These are phyloP conservation scores for Coilia nasus DNA, from an alignment of 2,797 vertebrate species.

Conservation along the genomic window DNA sequence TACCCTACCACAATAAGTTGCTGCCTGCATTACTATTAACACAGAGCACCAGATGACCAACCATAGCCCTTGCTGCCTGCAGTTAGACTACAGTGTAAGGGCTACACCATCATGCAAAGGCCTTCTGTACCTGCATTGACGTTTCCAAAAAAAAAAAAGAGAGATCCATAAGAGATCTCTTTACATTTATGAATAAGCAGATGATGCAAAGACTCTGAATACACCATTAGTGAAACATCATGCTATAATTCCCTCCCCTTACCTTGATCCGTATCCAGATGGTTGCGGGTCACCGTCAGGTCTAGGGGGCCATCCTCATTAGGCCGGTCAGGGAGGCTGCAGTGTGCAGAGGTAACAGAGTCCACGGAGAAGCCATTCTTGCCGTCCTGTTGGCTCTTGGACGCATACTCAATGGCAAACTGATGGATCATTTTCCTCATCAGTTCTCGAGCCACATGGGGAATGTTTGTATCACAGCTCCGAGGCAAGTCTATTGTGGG, in stretches of 20 bases:
- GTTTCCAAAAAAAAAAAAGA: too few species aligned
- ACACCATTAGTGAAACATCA: too few species aligned
- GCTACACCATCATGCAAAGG: too few species aligned
- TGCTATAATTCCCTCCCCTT: neutral
- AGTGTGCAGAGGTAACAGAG: slow-evolving; percentile 77
- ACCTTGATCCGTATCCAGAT: slow-evolving; percentile 64
- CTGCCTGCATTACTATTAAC: too few species aligned
- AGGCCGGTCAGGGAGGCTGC: slow-evolving; percentile 79
- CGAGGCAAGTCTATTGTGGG: slow-evolving; percentile 84
- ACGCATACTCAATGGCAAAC: slow-evolving; percentile 97
- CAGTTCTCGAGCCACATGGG: slow-evolving; percentile 96
- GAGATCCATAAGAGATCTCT: too few species aligned
- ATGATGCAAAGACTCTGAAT: too few species aligned
- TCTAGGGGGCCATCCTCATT: slow-evolving; percentile 93
- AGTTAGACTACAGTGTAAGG: too few species aligned
- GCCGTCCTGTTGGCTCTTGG: slow-evolving; percentile 90
- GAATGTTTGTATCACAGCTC: slow-evolving; percentile 95
- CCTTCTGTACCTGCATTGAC: too few species aligned
- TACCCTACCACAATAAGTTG: too few species aligned
- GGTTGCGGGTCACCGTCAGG: slow-evolving; percentile 90
- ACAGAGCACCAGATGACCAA: too few species aligned
- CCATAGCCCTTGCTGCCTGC: too few species aligned
- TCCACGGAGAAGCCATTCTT: slow-evolving; percentile 81
- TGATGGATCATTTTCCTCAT: slow-evolving; percentile 99
- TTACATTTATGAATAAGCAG: too few species aligned